phyloP scores from a whole-genome alignment of 2,888 invertebrate genomes.

The Eupithecia dodoneata region DNA sequence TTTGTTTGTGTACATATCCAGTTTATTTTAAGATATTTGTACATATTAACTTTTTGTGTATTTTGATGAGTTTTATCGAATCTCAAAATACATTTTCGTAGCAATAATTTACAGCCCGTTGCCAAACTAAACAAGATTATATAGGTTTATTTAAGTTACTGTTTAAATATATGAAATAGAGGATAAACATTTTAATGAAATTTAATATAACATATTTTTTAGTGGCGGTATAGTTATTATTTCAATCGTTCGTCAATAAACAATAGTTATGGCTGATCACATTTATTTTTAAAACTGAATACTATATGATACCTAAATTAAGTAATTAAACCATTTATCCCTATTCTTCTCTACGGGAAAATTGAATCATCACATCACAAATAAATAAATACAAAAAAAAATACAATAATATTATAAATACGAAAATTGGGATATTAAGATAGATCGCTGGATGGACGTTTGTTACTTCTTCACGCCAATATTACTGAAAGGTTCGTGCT shows the following conservation, averaged over 20 bases:
- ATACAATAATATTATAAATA: too few species aligned
- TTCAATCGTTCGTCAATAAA: not conserved
- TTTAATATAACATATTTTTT: not conserved
- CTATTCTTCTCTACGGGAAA: not conserved
- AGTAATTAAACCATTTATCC: not conserved
- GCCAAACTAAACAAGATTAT: conserved; percentile 20
- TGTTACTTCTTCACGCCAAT: too few species aligned
- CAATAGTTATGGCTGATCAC: not conserved
- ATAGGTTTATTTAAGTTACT: not conserved
- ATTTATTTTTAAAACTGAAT: not conserved
- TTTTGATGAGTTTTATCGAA: conserved; percentile 24
- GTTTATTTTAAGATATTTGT: conserved; percentile 27
- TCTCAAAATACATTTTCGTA: conserved; percentile 22
- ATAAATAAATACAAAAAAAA: too few species aligned
- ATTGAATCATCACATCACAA: not conserved
- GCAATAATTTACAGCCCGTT: not conserved
- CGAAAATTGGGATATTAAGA: too few species aligned
- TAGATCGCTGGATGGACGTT: too few species aligned
- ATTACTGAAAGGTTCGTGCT: too few species aligned
- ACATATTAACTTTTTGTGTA: conserved; percentile 18
- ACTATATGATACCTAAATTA: not conserved
- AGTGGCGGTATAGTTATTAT: not conserved
- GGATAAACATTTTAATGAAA: not conserved
- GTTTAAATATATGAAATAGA: not conserved
- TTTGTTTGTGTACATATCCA: conserved; percentile 49